Conservation (phyloP, 2,113 vertebrate species). For the Archilochus colubris region DNA sequence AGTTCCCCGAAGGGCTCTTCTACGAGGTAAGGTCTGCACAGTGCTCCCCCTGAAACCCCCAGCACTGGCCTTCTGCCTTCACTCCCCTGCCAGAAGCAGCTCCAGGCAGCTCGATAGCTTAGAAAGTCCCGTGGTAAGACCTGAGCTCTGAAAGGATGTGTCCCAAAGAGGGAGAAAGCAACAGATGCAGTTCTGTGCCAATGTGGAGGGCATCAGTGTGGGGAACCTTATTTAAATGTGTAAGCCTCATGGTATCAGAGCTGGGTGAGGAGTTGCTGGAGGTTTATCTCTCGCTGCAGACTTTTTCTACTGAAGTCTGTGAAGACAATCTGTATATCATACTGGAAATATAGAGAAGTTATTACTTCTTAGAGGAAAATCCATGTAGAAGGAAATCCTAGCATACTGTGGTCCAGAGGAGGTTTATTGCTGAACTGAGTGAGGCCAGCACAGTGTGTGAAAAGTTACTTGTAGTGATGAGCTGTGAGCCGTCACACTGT, state of each 20-base stretch:
- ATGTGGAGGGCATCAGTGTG: background rate
- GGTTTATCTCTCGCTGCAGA: background rate
- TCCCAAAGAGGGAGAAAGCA: background rate
- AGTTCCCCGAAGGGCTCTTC: slow-evolving; percentile 96
- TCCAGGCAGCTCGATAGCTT: background rate
- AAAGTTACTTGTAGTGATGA: background rate
- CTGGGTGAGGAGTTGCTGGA: background rate
- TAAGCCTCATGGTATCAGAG: background rate
- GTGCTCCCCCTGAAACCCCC: background rate
- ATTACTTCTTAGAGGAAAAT: background rate
- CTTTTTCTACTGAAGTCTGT: background rate
- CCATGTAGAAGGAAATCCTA: background rate
- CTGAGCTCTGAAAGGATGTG: background rate
- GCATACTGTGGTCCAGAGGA: background rate
- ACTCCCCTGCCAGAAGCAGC: background rate
- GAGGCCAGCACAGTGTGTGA: background rate
- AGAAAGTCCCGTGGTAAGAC: background rate
- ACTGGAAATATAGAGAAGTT: background rate
- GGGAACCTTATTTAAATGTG: background rate
- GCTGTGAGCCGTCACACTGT: background rate
- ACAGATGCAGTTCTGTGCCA: background rate
- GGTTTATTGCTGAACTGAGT: background rate
- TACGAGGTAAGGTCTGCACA: slow-evolving; percentile 84
- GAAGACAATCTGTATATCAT: background rate
- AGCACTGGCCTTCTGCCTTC: background rate